Base-by-base conservation (phyloP, 2,113 vertebrate species). In the Tylochromis polylepis region DNA sequence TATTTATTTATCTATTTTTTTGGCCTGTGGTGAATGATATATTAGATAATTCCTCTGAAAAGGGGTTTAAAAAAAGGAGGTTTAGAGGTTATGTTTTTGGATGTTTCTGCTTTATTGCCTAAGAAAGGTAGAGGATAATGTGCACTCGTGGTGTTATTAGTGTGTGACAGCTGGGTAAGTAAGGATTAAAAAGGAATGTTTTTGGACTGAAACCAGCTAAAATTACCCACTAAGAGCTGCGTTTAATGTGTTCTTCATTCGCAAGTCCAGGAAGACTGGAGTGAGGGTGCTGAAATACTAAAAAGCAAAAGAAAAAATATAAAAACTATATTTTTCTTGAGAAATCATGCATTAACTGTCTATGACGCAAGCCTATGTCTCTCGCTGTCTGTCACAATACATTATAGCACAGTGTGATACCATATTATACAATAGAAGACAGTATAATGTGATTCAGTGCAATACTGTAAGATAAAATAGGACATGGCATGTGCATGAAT, bases 31-130 rank as follows among this genome's bases (percentile, higher is more conserved):
- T 14, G 60, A 83, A 87, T 84, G 49, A 85, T 83, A 18, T 46
- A 60, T 85, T 59, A 43, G 82, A 85, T 78, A 82, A 88, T 87
- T 85, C 38, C 6, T n/a, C 38, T 56, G n/a, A 84, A 79, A 41
- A 6, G 18, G 29, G 57, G 16, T 36, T 27, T 4, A 49, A 51
- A 29, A 51, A 51, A 77, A 51, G 1, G 60, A 65, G 11, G 60
- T 65, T 38, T 77, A 31, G 43, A 72, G 7, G 8, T 31, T 53
- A 6, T 85, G 58, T 77, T 51, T 70, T 38, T 46, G 20, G 20
- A 22, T 12, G 9, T 75, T 80, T 85, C 36, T 86, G 24, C 51
- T 81, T 79, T 82, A 65, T 80, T 87, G 14, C 29, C 31, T 15
- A 38, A 70, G 57, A 89, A 84, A 82, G 67, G 55, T 79, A 51